phyloP scores from a whole-genome alignment of 1,140 invertebrate genomes.

The Condylostylus longicornis region DNA sequence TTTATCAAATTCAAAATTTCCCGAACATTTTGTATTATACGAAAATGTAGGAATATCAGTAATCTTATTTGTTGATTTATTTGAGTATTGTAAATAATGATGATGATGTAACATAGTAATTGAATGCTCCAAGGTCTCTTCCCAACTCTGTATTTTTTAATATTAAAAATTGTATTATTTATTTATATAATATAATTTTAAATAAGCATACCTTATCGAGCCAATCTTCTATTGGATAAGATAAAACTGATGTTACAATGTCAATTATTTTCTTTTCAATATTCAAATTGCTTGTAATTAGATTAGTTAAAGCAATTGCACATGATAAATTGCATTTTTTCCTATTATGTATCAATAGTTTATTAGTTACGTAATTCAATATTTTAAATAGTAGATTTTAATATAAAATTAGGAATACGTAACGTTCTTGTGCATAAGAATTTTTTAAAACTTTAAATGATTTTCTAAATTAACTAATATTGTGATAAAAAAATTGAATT shows the following conservation, averaged over 20 bases:
- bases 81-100: slow-evolving; percentile 24
- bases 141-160: slow-evolving; percentile 20
- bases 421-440: too few relatives aligned
- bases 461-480: too few relatives aligned
- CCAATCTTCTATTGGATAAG: slow-evolving; percentile 26
- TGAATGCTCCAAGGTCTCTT: slow-evolving; percentile 27
- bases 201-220: slow-evolving; percentile 16
- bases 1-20: slow-evolving; percentile 20
- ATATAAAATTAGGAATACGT: too few relatives aligned
- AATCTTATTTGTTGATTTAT: slow-evolving; percentile 7
- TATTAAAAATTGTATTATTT: background rate
- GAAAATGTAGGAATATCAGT: slow-evolving; percentile 10
- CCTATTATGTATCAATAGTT: too few relatives aligned
- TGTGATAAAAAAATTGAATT: too few relatives aligned
- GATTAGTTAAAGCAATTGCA: slow-evolving; percentile 21
- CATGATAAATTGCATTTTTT: slow-evolving; percentile 26
- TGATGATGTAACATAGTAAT: slow-evolving; percentile 31
- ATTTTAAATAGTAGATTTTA: too few relatives aligned
- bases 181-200: background rate
- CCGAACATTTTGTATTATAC: slow-evolving; percentile 1
- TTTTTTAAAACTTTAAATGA: too few relatives aligned
- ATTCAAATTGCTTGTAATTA: slow-evolving; percentile 22
- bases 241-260: slow-evolving; percentile 19
- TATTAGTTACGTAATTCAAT: too few relatives aligned
- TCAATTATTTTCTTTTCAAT: slow-evolving; percentile 26